These are phyloP conservation scores for human (Homo sapiens) DNA, from an alignment of 2,113 vertebrate genomes.

Conservation along the genomic window DNA sequence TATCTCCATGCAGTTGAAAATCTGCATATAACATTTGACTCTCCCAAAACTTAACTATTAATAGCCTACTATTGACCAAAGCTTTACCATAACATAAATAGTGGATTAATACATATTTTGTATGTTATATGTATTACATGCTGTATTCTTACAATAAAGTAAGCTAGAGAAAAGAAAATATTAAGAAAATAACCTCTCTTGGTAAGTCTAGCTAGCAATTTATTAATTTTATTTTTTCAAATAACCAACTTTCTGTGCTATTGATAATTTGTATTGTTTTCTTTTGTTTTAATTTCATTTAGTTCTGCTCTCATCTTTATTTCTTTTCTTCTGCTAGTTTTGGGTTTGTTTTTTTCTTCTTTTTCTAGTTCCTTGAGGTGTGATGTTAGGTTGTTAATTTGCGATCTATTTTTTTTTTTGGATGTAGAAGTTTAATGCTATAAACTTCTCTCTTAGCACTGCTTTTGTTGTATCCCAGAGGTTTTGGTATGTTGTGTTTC, in stretches of 20 bases:
- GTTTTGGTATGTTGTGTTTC: not conserved
- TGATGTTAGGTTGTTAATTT: not conserved
- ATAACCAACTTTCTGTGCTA: not conserved
- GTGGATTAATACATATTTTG: not conserved
- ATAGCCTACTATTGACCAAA: not conserved
- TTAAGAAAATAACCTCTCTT: not conserved
- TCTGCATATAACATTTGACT: not conserved
- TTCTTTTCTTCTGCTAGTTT: not conserved
- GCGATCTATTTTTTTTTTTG: not conserved
- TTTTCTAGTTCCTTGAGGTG: not conserved
- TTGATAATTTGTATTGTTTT: no score
- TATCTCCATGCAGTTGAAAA: not conserved
- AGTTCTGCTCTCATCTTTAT: not conserved
- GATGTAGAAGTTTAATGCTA: not conserved
- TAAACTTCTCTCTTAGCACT: not conserved
- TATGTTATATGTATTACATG: not conserved
- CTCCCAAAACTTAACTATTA: not conserved
- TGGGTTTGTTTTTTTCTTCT: not conserved
- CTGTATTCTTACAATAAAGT: not conserved
- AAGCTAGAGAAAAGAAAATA: not conserved
- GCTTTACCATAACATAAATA: not conserved
- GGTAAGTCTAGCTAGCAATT: not conserved
- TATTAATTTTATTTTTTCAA: not conserved
- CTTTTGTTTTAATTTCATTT: not conserved
- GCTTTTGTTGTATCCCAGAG: not conserved